Conservation (phyloP, 2,113 vertebrate genomes). For the Hemichromis elongatus region DNA sequence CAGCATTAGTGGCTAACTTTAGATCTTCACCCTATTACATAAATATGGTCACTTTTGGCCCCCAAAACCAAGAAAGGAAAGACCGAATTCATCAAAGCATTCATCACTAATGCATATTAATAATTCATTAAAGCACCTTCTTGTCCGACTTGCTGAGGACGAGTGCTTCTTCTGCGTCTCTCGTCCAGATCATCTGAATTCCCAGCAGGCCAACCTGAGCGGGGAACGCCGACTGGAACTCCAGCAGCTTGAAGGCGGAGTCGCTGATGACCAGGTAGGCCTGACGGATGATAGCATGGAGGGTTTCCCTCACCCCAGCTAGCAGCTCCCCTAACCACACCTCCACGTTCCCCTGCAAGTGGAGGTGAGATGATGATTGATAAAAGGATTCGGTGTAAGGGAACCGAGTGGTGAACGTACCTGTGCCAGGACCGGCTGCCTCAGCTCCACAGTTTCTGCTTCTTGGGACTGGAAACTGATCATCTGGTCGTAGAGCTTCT, state of each 20-base stretch:
- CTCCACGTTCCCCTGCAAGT: slow-evolving; percentile 78
- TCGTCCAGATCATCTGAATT: slow-evolving; percentile 90
- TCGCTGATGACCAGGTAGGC: slow-evolving; percentile 71
- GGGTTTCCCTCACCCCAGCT: slow-evolving; percentile 73
- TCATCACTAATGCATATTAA: too few species aligned
- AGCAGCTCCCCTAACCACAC: slow-evolving; percentile 77
- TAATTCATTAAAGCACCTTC: slow-evolving; percentile 71
- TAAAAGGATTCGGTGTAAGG: not conserved
- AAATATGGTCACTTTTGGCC: not conserved
- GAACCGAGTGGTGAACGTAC: slow-evolving; percentile 15
- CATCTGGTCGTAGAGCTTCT: slow-evolving; percentile 84
- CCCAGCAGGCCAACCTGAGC: slow-evolving; percentile 88
- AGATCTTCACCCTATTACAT: not conserved
- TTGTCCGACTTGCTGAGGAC: slow-evolving; percentile 79
- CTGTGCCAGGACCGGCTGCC: slow-evolving; percentile 50
- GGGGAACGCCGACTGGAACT: slow-evolving; percentile 78
- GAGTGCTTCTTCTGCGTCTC: slow-evolving; percentile 83
- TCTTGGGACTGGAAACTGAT: slow-evolving; percentile 84
- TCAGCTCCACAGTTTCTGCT: slow-evolving; percentile 80
- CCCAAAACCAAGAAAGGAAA: not conserved
- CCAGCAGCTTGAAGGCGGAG: slow-evolving; percentile 68
- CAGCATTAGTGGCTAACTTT: not conserved
- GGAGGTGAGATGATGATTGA: not conserved
- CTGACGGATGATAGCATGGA: slow-evolving; percentile 76
- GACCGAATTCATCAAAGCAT: too few species aligned